Evolutionary conservation across 1,140 invertebrate species (phyloP).

Genomic region (Drosophila ironensis): DNA sequence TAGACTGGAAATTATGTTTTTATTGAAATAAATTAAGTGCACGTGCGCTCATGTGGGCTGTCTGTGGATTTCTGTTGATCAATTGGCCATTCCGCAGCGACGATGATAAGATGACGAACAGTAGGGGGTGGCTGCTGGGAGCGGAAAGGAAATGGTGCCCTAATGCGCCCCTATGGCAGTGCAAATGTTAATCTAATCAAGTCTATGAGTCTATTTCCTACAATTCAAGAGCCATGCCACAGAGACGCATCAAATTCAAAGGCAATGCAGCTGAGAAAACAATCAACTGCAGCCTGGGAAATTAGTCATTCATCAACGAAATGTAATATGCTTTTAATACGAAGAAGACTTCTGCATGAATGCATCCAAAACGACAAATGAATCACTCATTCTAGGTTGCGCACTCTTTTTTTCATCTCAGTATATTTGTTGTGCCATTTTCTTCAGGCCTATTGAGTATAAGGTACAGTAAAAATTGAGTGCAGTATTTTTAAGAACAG

Average conservation of each 20-base stretch:
- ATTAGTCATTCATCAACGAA: too few relatives aligned
- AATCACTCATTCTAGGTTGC: too few relatives aligned
- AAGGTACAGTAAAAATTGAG: too few relatives aligned
- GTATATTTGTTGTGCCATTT: too few relatives aligned
- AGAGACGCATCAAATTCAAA: neutral
- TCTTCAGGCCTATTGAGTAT: too few relatives aligned
- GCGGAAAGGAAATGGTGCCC: slow-evolving; percentile 17
- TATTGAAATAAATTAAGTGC: slow-evolving; percentile 80
- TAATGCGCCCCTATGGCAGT: slow-evolving; percentile 46
- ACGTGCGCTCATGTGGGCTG: slow-evolving; percentile 69
- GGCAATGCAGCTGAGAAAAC: neutral
- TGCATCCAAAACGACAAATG: too few relatives aligned
- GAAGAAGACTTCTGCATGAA: too few relatives aligned
- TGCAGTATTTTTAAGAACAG: too few relatives aligned
- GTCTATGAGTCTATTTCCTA: slow-evolving; percentile 21
- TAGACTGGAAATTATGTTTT: slow-evolving; percentile 76
- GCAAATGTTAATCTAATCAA: slow-evolving; percentile 73
- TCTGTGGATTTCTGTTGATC: slow-evolving; percentile 22
- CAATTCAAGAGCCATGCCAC: too few relatives aligned
- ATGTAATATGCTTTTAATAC: too few relatives aligned
- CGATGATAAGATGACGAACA: slow-evolving; percentile 26
- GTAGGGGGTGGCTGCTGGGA: neutral
- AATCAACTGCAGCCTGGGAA: too few relatives aligned
- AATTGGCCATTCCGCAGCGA: slow-evolving; percentile 20
- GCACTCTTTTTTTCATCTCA: too few relatives aligned